These are phyloP conservation scores for Sepiola atlantica DNA, from an alignment of 2,888 invertebrate species.

Conservation along the genomic window DNA sequence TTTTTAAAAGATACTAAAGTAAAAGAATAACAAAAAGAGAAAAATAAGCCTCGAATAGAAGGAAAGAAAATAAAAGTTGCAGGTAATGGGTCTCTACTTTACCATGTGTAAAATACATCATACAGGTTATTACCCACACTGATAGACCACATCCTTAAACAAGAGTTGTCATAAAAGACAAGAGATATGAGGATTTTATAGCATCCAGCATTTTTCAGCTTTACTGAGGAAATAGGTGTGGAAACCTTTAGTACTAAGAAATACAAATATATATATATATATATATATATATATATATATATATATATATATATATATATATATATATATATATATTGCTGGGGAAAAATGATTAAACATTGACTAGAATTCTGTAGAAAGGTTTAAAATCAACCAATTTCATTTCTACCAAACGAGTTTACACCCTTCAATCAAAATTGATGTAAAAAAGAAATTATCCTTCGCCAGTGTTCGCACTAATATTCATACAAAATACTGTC, in stretches of 20 bases:
- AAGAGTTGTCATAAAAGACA: neutral
- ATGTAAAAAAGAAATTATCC: too few relatives aligned
- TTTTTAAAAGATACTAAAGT: neutral
- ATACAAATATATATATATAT: neutral
- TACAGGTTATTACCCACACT: neutral
- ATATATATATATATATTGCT: neutral
- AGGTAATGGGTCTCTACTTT: neutral
- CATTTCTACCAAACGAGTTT: neutral
- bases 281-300: neutral
- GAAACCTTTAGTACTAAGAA: neutral
- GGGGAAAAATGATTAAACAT: neutral
- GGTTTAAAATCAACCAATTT: neutral
- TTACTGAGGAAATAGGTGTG: neutral
- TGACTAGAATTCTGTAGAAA: neutral
- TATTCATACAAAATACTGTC: too few relatives aligned
- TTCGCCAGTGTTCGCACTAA: too few relatives aligned
- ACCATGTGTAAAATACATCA: neutral
- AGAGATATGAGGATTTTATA: neutral
- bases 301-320: neutral
- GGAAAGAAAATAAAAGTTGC: neutral
- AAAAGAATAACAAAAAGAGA: neutral
- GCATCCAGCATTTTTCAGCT: neutral
- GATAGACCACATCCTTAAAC: constrained; percentile 2
- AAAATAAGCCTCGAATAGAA: neutral
- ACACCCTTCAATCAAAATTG: too few relatives aligned